Evolutionary conservation across 2,113 vertebrate genomes (phyloP).

Genomic region (Scartelaos histophorus): DNA sequence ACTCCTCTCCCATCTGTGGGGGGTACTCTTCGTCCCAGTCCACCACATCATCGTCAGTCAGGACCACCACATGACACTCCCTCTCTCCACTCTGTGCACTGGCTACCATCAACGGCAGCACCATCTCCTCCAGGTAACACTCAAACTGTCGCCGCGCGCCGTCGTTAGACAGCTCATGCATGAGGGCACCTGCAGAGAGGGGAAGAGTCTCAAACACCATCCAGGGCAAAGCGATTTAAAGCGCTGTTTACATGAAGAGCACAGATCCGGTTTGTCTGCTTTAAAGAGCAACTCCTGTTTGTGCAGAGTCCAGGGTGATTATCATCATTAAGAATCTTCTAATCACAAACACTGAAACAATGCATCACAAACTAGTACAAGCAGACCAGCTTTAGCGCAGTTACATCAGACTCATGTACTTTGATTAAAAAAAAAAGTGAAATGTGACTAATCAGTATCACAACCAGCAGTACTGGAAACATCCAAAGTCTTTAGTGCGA

Average conservation of each 20-base stretch:
- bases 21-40: slow-evolving; percentile 97
- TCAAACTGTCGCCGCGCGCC: slow-evolving; percentile 93
- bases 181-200: slow-evolving; percentile 83
- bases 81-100: slow-evolving; percentile 91
- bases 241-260: background rate
- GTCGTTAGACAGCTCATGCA: slow-evolving; percentile 94
- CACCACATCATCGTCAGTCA: slow-evolving; percentile 93
- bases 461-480: background rate
- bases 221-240: background rate
- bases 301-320: background rate
- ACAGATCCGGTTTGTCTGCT: background rate
- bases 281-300: background rate
- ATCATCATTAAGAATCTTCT: background rate
- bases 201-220: background rate
- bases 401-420: background rate
- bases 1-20: slow-evolving; percentile 94
- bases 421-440: background rate
- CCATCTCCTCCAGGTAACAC: slow-evolving; percentile 91
- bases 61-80: slow-evolving; percentile 93
- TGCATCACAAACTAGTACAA: background rate
- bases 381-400: background rate
- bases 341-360: background rate
- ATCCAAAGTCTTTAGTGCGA: background rate
- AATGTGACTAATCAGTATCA: background rate
- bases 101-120: slow-evolving; percentile 94